Evolutionary conservation across 1,140 invertebrate species (phyloP).

Genomic region (Propsilocerus akamusi): DNA sequence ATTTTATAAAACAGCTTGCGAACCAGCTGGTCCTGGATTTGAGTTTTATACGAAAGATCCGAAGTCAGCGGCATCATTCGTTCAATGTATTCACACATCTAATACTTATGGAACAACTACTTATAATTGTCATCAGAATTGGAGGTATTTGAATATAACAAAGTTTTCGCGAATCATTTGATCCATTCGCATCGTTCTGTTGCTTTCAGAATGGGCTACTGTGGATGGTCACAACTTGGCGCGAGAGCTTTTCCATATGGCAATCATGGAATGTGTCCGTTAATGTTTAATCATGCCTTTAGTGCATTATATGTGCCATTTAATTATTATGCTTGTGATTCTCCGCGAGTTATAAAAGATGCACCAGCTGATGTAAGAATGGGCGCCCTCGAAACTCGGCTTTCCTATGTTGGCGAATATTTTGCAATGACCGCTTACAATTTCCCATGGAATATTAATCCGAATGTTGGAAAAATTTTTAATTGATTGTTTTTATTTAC

Average conservation of each 20-base stretch:
- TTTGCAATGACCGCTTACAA: neutral
- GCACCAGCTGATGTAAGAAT: neutral
- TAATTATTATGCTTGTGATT: neutral
- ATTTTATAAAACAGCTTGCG: neutral
- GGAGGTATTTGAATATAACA: too few relatives aligned
- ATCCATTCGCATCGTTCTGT: too few relatives aligned
- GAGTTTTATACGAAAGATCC: neutral
- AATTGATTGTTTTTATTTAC: too few relatives aligned
- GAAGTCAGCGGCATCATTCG: neutral
- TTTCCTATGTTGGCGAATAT: neutral
- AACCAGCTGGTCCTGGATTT: neutral
- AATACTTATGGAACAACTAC: neutral
- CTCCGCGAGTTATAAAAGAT: neutral
- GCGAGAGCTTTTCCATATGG: neutral
- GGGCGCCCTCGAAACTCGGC: neutral
- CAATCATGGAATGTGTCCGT: neutral
- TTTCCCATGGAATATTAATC: neutral
- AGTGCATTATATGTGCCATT: neutral
- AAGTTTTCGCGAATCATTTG: too few relatives aligned
- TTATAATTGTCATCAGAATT: neutral
- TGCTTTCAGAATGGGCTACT: neutral
- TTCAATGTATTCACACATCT: neutral
- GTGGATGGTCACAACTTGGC: neutral
- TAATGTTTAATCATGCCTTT: neutral
- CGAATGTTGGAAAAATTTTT: too few relatives aligned